These are phyloP conservation scores for Myripristis murdjan DNA, from an alignment of 2,797 vertebrate genomes.

Conservation along the genomic window DNA sequence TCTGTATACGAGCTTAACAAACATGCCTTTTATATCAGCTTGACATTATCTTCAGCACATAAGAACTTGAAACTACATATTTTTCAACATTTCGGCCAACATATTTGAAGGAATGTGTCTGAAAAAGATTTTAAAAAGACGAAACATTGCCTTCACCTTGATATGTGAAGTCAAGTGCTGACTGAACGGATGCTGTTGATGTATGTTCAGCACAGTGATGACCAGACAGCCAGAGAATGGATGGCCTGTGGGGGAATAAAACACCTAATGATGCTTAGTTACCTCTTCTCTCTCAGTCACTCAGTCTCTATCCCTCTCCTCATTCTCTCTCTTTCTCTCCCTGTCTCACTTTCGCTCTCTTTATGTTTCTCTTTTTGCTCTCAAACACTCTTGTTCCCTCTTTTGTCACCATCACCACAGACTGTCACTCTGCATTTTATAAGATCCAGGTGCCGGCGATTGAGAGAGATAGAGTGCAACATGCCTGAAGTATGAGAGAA, in stretches of 20 bases:
- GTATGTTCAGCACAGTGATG: conserved; percentile 54
- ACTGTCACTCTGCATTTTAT: conserved; percentile 69
- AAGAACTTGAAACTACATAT: conserved; percentile 19
- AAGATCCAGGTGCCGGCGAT: conserved; percentile 79
- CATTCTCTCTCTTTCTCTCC: conserved; percentile 37
- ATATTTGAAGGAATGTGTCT: conserved; percentile 9
- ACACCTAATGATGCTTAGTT: conserved; percentile 72
- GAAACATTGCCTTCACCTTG: conserved; percentile 3
- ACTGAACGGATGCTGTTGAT: conserved; percentile 63
- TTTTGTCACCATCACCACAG: conserved; percentile 71
- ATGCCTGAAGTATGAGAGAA: conserved; percentile 24
- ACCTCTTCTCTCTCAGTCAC: conserved; percentile 72
- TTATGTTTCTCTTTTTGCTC: conserved; percentile 20
- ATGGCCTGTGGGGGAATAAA: conserved; percentile 69
- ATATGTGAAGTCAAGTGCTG: conserved; percentile 47
- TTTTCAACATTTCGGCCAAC: conserved; percentile 29
- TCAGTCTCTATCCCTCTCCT: conserved; percentile 63
- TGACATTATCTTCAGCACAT: conserved; percentile 22
- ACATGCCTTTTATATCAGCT: conserved; percentile 32
- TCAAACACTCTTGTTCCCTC: conserved; percentile 45
- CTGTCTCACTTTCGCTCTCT: conserved; percentile 63
- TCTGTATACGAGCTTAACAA: conserved; percentile 32
- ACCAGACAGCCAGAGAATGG: conserved; percentile 64
- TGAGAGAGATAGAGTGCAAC: conserved; percentile 62
- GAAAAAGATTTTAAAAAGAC: conserved; percentile 16